Conservation (phyloP, 2,113 vertebrate genomes). For the Odobenus rosmarus region DNA sequence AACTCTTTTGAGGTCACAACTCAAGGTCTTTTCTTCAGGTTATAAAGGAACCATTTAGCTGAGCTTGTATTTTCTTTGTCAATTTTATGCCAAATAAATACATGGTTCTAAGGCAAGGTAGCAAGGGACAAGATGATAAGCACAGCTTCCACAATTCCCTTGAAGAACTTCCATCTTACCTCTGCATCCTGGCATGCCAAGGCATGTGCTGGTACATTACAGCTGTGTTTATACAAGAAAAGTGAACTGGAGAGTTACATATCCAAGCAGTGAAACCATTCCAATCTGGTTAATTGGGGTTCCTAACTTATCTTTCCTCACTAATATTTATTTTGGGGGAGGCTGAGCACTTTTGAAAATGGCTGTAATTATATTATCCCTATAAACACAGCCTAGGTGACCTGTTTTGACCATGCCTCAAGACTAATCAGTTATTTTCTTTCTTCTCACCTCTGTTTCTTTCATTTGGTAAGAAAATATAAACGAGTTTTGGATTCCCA, state of each 20-base stretch:
- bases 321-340: slow-evolving; percentile 74
- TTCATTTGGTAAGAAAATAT: slow-evolving; percentile 19
- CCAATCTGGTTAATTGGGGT: slow-evolving; percentile 60
- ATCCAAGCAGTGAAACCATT: slow-evolving; percentile 55
- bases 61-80: slow-evolving; percentile 68
- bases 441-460: slow-evolving; percentile 26
- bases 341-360: slow-evolving; percentile 65
- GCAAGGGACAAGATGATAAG: slow-evolving; percentile 60
- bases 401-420: slow-evolving; percentile 66
- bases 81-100: slow-evolving; percentile 69
- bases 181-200: not conserved
- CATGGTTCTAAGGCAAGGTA: slow-evolving; percentile 52
- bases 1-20: slow-evolving; percentile 59
- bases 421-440: slow-evolving; percentile 69
- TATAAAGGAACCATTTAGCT: slow-evolving; percentile 66
- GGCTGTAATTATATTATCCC: slow-evolving; percentile 74
- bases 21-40: slow-evolving; percentile 57
- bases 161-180: slow-evolving; percentile 46
- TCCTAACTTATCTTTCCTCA: slow-evolving; percentile 74
- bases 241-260: slow-evolving; percentile 29
- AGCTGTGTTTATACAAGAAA: slow-evolving; percentile 74
- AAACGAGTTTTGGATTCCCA: slow-evolving; percentile 79
- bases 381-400: slow-evolving; percentile 60
- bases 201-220: not conserved
- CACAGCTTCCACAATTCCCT: slow-evolving; percentile 43